Conservation (phyloP, 1,140 invertebrate species). For the Mizuhopecten yessoensis region DNA sequence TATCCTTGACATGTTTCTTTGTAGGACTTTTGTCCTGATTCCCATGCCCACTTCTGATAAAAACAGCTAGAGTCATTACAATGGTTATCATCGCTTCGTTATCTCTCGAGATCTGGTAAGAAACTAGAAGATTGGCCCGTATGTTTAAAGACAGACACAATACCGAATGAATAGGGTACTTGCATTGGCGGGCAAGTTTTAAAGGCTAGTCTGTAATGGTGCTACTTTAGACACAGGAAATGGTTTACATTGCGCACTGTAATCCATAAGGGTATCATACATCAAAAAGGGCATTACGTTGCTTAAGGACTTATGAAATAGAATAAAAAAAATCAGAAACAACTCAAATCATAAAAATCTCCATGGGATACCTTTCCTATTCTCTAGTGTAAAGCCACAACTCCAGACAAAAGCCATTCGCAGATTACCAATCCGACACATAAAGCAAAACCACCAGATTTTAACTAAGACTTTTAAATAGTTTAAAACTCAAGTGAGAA, state of each 20-base stretch:
- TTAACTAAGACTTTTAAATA: constrained; percentile 6
- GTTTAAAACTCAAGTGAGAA: constrained; percentile 10
- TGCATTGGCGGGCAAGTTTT: neutral
- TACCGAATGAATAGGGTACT: neutral
- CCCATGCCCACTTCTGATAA: neutral
- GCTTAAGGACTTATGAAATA: constrained; percentile 25
- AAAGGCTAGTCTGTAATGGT: neutral
- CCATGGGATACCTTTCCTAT: neutral
- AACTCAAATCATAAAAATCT: constrained; percentile 14
- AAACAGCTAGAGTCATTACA: neutral
- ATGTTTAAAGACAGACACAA: neutral
- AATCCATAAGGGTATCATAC: neutral
- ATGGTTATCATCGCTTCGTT: neutral
- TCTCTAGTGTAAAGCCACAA: neutral
- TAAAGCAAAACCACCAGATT: constrained; percentile 7
- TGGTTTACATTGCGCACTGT: neutral
- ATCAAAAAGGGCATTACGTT: constrained; percentile 27
- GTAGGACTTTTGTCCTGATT: neutral
- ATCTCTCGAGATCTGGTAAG: neutral
- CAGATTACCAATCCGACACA: neutral
- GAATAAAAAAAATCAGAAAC: constrained; percentile 14
- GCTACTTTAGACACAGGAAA: neutral
- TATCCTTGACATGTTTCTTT: neutral
- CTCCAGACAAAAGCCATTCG: neutral
- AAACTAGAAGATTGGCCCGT: neutral